These are phyloP conservation scores for Campoplex capitator DNA, from an alignment of 2,888 invertebrate genomes.

Conservation along the genomic window DNA sequence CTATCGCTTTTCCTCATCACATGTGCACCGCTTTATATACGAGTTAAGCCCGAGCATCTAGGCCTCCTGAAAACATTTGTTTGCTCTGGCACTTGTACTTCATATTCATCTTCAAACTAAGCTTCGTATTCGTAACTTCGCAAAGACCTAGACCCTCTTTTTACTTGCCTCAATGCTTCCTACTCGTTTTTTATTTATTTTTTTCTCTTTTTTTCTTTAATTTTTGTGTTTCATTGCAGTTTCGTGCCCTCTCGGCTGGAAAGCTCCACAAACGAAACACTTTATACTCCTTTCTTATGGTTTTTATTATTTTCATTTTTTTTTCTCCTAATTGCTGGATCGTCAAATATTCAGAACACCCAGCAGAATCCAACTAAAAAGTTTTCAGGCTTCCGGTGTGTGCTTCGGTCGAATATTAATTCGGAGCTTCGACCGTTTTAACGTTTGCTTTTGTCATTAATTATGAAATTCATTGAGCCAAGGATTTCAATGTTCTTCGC, in stretches of 20 bases:
- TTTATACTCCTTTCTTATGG: not conserved
- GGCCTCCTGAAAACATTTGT: conserved; percentile 30
- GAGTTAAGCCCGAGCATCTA: conserved; percentile 12
- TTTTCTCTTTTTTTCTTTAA: not conserved
- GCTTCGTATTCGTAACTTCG: conserved; percentile 1
- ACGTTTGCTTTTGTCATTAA: too few species aligned
- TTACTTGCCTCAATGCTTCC: not conserved
- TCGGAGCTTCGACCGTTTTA: not conserved
- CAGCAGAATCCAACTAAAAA: not conserved
- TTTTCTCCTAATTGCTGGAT: not conserved
- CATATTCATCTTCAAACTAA: not conserved
- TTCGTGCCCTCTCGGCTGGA: not conserved
- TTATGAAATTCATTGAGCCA: too few species aligned
- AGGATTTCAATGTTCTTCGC: not conserved
- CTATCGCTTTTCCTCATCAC: conserved; percentile 3
- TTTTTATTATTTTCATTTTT: not conserved
- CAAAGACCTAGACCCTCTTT: conserved; percentile 11
- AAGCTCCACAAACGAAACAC: not conserved
- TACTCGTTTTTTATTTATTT: not conserved
- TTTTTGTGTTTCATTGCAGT: conserved; percentile 5
- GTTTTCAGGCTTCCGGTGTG: not conserved
- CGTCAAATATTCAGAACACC: not conserved
- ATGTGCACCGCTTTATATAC: conserved; percentile 11
- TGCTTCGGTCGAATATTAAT: not conserved
- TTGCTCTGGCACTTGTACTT: conserved; percentile 37